phyloP scores from a whole-genome alignment of 2,888 invertebrate genomes.

The Aelia acuminata region DNA sequence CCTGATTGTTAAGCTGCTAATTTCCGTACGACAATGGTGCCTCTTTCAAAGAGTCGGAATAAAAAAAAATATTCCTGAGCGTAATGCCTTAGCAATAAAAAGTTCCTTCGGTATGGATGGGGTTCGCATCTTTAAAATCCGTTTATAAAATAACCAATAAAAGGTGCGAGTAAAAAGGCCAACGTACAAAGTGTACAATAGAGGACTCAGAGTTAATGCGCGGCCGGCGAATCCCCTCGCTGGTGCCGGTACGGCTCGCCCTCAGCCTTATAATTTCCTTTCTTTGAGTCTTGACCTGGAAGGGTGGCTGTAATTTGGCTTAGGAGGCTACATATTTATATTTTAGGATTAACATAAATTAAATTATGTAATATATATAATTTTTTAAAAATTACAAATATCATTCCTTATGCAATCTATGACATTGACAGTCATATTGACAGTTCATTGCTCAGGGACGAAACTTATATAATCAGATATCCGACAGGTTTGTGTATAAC shows the following conservation, averaged over 20 bases:
- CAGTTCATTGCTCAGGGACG: too few species aligned
- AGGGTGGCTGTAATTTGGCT: background rate
- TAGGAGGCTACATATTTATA: background rate
- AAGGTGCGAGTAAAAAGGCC: background rate
- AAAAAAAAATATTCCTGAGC: background rate
- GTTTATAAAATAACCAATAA: constrained; percentile 37
- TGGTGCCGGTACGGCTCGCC: background rate
- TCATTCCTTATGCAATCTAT: too few species aligned
- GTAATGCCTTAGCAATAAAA: background rate
- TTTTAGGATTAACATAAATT: too few species aligned
- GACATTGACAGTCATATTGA: too few species aligned
- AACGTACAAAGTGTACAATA: background rate
- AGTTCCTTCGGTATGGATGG: background rate
- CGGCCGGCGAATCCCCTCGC: background rate
- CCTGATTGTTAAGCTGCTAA: background rate
- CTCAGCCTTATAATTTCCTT: background rate
- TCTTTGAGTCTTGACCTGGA: constrained; percentile 9
- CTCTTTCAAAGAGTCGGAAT: background rate
- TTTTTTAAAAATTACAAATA: too few species aligned
- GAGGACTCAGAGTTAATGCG: background rate
- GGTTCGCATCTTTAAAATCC: constrained; percentile 35
- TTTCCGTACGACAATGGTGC: background rate
- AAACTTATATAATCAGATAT: too few species aligned
- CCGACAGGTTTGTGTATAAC: too few species aligned
- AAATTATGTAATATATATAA: too few species aligned